Evolutionary conservation across 1,140 invertebrate genomes (phyloP).

Genomic region (Caenorhabditis latens): DNA sequence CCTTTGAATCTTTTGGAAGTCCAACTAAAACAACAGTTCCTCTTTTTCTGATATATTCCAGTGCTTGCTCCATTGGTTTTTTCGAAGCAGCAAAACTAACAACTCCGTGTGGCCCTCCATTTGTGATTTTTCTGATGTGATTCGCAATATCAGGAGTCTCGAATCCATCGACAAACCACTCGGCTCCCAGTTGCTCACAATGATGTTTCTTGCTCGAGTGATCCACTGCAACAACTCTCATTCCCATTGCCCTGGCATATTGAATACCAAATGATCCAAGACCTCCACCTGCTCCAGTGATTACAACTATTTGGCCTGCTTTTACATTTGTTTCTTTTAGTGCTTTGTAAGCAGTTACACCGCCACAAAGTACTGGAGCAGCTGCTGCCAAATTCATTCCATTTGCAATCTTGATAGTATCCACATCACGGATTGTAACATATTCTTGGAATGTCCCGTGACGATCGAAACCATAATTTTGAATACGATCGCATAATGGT

Average conservation of each 20-base stretch:
- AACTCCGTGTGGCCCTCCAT: conserved; percentile 64
- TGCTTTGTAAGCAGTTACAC: conserved; percentile 65
- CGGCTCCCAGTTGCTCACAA: conserved; percentile 64
- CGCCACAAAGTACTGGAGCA: conserved; percentile 66
- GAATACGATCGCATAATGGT: conserved; percentile 48
- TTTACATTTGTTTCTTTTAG: conserved; percentile 62
- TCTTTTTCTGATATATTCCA: conserved; percentile 63
- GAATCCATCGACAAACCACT: conserved; percentile 59
- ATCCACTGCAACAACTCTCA: conserved; percentile 63
- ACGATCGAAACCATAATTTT: conserved; percentile 61
- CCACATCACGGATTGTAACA: conserved; percentile 36
- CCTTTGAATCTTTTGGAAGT: conserved; percentile 61
- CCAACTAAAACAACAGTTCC: conserved; percentile 64
- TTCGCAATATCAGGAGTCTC: conserved; percentile 32
- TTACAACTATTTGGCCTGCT: conserved; percentile 61
- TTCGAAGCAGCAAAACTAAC: conserved; percentile 60
- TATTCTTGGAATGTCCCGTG: conserved; percentile 67
- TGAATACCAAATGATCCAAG: conserved; percentile 66
- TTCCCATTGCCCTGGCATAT: conserved; percentile 67
- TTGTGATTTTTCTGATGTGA: conserved; percentile 59
- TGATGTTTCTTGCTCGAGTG: conserved; percentile 55
- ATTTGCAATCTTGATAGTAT: conserved; percentile 58
- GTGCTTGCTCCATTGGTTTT: conserved; percentile 59
- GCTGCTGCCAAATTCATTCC: conserved; percentile 58
- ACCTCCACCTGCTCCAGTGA: conserved; percentile 67